Evolutionary conservation across 2,797 vertebrate species (phyloP).

Genomic region (Paedocypris micromegethes): DNA sequence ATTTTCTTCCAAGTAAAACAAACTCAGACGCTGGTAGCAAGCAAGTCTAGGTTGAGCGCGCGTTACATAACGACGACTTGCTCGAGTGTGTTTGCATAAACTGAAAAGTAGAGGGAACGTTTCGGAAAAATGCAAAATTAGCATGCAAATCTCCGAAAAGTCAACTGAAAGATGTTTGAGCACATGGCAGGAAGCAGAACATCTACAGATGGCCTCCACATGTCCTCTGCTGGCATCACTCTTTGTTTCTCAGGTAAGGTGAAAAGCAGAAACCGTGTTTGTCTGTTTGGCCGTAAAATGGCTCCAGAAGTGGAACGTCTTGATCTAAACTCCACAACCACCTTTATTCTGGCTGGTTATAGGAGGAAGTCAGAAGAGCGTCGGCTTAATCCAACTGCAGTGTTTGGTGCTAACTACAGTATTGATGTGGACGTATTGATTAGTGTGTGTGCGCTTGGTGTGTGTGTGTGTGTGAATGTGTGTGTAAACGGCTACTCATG

Average conservation of each 20-base stretch:
- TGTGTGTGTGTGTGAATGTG: slow-evolving; percentile 1
- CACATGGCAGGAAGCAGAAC: slow-evolving; percentile 50
- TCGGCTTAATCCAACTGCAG: slow-evolving; percentile 8
- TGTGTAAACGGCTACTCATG: slow-evolving; percentile 49
- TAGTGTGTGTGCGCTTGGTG: slow-evolving; percentile 7
- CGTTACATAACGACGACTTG: slow-evolving; percentile 36
- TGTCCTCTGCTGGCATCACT: slow-evolving; percentile 65
- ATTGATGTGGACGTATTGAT: slow-evolving; percentile 30
- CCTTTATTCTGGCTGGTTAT: slow-evolving; percentile 54
- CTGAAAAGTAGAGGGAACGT: slow-evolving; percentile 20
- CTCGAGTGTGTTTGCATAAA: slow-evolving; percentile 36
- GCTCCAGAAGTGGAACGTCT: slow-evolving; percentile 53
- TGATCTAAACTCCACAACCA: slow-evolving; percentile 47
- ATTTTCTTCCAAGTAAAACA: no score
- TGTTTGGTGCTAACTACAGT: slow-evolving; percentile 7
- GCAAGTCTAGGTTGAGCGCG: slow-evolving; percentile 19
- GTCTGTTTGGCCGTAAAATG: slow-evolving; percentile 57
- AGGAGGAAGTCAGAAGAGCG: slow-evolving; percentile 23
- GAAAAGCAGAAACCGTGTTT: slow-evolving; percentile 59
- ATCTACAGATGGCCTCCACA: slow-evolving; percentile 66
- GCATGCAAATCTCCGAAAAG: slow-evolving; percentile 38
- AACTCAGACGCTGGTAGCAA: slow-evolving; percentile 1
- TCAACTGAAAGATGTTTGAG: slow-evolving; percentile 62
- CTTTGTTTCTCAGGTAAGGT: slow-evolving; percentile 62
- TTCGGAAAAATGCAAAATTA: slow-evolving; percentile 41